Conservation (phyloP, 2,797 vertebrate genomes). For the Psittacula derbiana region DNA sequence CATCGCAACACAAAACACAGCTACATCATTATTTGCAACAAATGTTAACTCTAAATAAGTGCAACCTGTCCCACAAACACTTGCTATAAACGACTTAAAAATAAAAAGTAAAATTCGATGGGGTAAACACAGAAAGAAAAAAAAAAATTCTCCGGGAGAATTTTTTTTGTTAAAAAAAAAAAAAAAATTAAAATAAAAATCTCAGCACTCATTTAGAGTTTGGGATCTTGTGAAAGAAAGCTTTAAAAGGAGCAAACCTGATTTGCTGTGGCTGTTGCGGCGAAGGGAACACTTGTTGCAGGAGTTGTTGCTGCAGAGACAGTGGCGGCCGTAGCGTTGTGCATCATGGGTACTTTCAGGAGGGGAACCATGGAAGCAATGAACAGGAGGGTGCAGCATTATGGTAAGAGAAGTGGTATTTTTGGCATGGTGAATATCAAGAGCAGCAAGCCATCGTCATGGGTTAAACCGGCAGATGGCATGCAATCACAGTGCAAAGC, state of each 20-base stretch:
- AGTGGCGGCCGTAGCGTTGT: constrained; percentile 99
- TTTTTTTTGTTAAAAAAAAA: constrained; percentile 77
- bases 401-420: constrained; percentile 93
- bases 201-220: constrained; percentile 94
- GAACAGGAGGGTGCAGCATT: constrained; percentile 99
- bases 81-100: constrained; percentile 79
- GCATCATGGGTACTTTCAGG: constrained; percentile 99
- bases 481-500: constrained; percentile 99
- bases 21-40: constrained; percentile 89
- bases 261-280: constrained; percentile 99
- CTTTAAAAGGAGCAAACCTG: constrained; percentile 99
- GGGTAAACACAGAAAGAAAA: constrained; percentile 82
- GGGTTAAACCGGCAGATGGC: constrained; percentile 99
- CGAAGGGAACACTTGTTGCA: constrained; percentile 99
- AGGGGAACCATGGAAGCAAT: constrained; percentile 99
- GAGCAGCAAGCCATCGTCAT: constrained; percentile 94
- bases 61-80: constrained; percentile 83
- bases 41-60: constrained; percentile 92
- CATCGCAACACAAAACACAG: constrained; percentile 90
- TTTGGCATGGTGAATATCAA: constrained; percentile 94
- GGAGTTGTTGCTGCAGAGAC: constrained; percentile 99
- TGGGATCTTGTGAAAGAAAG: constrained; percentile 96
- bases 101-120: constrained; percentile 79
- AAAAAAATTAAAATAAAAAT: constrained; percentile 68
- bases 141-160: constrained; percentile 83